These are phyloP conservation scores for Ascaphus truei DNA, from an alignment of 2,113 vertebrate genomes.

Conservation along the genomic window DNA sequence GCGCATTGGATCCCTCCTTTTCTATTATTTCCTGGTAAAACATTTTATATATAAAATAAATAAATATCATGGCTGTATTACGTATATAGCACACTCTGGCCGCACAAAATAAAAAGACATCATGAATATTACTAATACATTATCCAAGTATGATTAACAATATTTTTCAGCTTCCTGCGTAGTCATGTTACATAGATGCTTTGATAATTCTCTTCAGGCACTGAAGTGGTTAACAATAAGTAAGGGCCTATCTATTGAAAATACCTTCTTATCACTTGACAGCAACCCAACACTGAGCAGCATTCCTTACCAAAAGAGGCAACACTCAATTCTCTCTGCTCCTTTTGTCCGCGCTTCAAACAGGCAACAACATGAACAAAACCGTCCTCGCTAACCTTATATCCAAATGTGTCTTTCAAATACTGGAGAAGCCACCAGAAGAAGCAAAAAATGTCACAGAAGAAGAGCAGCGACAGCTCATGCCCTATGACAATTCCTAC, in stretches of 20 bases:
- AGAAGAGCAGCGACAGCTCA: conserved; percentile 63
- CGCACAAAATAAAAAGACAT: too few species aligned
- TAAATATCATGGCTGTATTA: too few species aligned
- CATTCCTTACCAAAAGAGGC: conserved; percentile 72
- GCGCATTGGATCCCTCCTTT: too few species aligned
- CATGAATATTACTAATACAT: too few species aligned
- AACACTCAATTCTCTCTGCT: conserved; percentile 32
- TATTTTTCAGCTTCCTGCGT: too few species aligned
- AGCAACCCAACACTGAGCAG: conserved; percentile 42
- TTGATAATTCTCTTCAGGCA: too few species aligned
- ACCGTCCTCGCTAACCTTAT: conserved; percentile 65
- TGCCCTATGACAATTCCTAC: conserved; percentile 82
- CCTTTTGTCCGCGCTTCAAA: conserved; percentile 40
- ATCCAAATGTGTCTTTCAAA: conserved; percentile 66
- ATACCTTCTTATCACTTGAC: conserved; percentile 46
- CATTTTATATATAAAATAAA: too few species aligned
- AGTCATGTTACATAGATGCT: too few species aligned
- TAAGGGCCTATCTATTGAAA: conserved; percentile 41
- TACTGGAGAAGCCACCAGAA: conserved; percentile 67
- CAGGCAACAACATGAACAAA: conserved; percentile 55
- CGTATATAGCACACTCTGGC: too few species aligned
- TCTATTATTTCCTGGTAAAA: too few species aligned
- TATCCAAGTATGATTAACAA: too few species aligned
- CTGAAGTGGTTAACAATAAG: background rate
- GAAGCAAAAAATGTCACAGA: conserved; percentile 52